A percentile compares a stretch with the other conserved stretches of the same genome.
phyloP scores from a whole-genome alignment of 2,113 vertebrate genomes.

The Pluvianellus socialis region DNA sequence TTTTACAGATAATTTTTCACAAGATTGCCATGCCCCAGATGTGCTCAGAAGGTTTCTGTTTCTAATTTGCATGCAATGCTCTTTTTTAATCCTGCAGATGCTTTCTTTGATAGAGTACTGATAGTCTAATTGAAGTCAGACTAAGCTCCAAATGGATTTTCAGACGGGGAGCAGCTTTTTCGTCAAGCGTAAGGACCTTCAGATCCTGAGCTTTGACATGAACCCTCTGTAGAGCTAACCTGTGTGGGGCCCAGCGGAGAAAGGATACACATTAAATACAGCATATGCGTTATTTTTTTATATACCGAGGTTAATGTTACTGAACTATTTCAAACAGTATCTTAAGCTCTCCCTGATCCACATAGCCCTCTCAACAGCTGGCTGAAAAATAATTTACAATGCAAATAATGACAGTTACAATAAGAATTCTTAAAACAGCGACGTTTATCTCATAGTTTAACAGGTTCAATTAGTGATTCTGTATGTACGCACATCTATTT shows the following conservation, averaged over 20 bases:
- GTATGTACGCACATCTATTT: background rate
- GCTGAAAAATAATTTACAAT: background rate
- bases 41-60: background rate
- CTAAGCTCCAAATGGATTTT: conserved; percentile 9
- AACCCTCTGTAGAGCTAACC: background rate
- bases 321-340: background rate
- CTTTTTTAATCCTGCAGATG: background rate
- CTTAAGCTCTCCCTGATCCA: background rate
- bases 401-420: background rate
- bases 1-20: conserved; percentile 27
- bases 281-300: background rate
- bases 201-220: background rate
- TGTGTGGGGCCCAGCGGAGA: background rate
- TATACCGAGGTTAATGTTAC: background rate
- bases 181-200: background rate
- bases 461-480: background rate
- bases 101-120: conserved; percentile 11
- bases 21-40: background rate
- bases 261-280: background rate
- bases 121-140: conserved; percentile 22
- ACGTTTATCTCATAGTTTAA: background rate
- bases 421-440: background rate
- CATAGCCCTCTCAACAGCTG: background rate
- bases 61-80: conserved; percentile 28
- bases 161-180: background rate